Percentiles rank a stretch among this genome's conserved stretches.
Conservation (phyloP, 2,797 vertebrate genomes). For the Mormyrops attenuatus region DNA sequence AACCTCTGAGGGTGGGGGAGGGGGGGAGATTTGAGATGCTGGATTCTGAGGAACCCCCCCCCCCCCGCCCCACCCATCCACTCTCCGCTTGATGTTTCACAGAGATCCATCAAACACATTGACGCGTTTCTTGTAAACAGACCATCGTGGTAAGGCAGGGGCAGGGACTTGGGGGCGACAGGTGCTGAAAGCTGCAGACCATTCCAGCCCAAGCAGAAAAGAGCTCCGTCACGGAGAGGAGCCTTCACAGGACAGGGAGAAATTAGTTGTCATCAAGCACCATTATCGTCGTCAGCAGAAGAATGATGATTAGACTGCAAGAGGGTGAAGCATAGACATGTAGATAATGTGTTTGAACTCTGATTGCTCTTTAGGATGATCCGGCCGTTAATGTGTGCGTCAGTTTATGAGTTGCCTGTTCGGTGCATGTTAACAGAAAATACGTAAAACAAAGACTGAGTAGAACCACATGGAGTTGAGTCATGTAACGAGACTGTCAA, state of each 20-base stretch:
- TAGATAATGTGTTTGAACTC: conserved; percentile 64
- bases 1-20: conserved; percentile 50
- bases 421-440: conserved; percentile 72
- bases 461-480: conserved; percentile 55
- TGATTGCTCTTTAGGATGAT: conserved; percentile 48
- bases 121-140: conserved; percentile 67
- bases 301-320: conserved; percentile 66
- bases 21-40: conserved; percentile 42
- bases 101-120: conserved; percentile 58
- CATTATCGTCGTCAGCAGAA: conserved; percentile 62
- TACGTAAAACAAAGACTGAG: conserved; percentile 50
- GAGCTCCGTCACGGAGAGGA: not conserved
- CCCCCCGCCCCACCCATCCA: conserved; percentile 36
- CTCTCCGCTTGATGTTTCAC: conserved; percentile 43
- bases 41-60: conserved; percentile 30
- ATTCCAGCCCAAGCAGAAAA: conserved; percentile 36
- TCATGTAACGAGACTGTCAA: conserved; percentile 62
- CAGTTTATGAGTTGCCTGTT: conserved; percentile 52
- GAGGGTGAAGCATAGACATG: conserved; percentile 29
- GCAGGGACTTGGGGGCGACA: conserved; percentile 61
- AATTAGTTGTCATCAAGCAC: conserved; percentile 68
- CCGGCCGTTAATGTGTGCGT: conserved; percentile 41
- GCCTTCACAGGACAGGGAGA: conserved; percentile 68
- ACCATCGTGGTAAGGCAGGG: conserved; percentile 58
- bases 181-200: conserved; percentile 77